Base-by-base conservation (phyloP, 2,888 invertebrate species). In the Cordilura impudica region DNA sequence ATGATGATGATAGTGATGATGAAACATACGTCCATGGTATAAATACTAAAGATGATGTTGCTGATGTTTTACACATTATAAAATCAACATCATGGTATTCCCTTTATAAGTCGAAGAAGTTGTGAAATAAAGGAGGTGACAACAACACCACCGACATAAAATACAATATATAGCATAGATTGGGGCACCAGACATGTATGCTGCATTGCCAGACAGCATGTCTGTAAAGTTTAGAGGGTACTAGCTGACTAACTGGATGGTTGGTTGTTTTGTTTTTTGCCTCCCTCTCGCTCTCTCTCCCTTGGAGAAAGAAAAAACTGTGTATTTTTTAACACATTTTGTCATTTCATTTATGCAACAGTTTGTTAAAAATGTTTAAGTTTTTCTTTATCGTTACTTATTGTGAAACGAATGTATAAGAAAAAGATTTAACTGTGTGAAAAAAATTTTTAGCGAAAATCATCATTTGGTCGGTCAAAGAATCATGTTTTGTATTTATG, bases 291-390 rank as follows among this genome's bases (percentile, higher is more conserved):
- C 6, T 26, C 6, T 31, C 8, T 31, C 8, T 31, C 35, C 3
- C 1, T n/a, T 39, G 35, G n/a, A 10, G 12, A 4, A n/a, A 39
- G n/a, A 60, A 31, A 70, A 45, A 53, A 69, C 56, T 58, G 58
- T 58, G 51, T 60, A 53, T 58, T 78, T 82, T n/a, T 83, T 82
- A 81, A 79, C 82, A 82, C 83, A 83, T 83, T 83, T 84, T 83
- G 86, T 82, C 84, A 85, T 85, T 84, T 87, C 85, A 87, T 87
- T 87, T 87, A 87, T 87, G 86, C 87, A 87, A 84, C 85, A 83
- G 78, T 77, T 81, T 75, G 61, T 71, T 75, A 47, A 63, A 78
- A 73, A 56, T 69, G 35, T 8, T 43, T 54, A 6, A 2, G 51
- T 61, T 61, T 56, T 58, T 49, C 12, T 39, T 47, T 8, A 7